These are phyloP conservation scores for Rhegmatorhina hoffmannsi DNA, from an alignment of 2,113 vertebrate genomes.

Conservation along the genomic window DNA sequence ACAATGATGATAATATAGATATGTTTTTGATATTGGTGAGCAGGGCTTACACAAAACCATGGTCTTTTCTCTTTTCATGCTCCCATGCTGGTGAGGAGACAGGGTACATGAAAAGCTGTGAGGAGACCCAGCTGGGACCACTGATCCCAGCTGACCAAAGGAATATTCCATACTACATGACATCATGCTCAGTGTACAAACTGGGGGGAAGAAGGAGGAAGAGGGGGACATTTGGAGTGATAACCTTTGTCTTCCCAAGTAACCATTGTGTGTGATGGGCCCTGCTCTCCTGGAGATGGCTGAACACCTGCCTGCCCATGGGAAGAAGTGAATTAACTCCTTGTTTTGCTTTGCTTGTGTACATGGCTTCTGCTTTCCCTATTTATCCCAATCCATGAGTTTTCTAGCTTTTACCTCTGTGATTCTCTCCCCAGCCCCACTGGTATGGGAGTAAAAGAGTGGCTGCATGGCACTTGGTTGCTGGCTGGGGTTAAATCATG, in stretches of 20 bases:
- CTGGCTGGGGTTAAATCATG: neutral
- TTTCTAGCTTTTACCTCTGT: neutral
- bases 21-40: neutral
- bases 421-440: neutral
- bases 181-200: rapidly evolving
- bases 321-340: neutral
- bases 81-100: rapidly evolving
- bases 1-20: neutral
- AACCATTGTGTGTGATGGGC: rapidly evolving
- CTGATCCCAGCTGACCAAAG: neutral
- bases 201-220: neutral
- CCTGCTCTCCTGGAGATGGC: neutral
- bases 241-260: rapidly evolving
- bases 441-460: neutral
- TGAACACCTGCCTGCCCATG: rapidly evolving
- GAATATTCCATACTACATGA: rapidly evolving
- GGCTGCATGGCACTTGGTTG: neutral
- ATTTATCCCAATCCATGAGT: neutral
- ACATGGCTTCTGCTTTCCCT: neutral
- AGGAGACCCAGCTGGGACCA: rapidly evolving
- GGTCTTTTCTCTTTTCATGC: rapidly evolving
- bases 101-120: rapidly evolving
- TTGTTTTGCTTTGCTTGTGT: neutral
- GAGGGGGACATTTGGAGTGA: rapidly evolving
- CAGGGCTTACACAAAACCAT: too few relatives aligned